Evolutionary conservation across 1,140 invertebrate species (phyloP).

Genomic region (Saccostrea cuccullata): DNA sequence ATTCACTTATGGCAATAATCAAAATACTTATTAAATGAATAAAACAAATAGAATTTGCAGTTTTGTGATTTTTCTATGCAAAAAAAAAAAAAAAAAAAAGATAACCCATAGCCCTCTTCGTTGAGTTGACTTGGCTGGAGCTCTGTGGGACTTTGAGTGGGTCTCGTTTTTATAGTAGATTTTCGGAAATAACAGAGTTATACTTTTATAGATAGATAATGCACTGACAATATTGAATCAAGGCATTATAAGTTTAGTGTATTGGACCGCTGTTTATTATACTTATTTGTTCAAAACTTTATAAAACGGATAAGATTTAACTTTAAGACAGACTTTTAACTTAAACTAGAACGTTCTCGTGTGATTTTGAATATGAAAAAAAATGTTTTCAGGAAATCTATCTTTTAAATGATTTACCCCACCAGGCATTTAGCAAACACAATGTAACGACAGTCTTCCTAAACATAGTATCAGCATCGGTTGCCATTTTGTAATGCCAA

Average conservation of each 20-base stretch:
- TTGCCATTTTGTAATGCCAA: background rate
- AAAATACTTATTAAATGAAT: background rate
- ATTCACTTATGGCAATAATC: too few species aligned
- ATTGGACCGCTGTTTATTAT: background rate
- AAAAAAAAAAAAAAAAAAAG: background rate
- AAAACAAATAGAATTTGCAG: background rate
- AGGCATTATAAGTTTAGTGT: background rate
- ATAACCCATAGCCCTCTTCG: background rate
- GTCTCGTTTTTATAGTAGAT: background rate
- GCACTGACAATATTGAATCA: background rate
- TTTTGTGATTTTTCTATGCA: background rate
- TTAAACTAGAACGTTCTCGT: background rate
- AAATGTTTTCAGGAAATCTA: background rate
- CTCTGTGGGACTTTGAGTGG: background rate
- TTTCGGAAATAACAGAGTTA: background rate
- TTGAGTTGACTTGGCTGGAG: background rate
- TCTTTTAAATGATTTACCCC: background rate
- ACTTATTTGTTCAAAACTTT: background rate
- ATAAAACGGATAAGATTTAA: background rate
- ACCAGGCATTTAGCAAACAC: background rate
- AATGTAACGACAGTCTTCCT: background rate
- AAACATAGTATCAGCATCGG: background rate
- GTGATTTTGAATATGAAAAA: background rate
- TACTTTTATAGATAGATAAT: slow-evolving; percentile 12
- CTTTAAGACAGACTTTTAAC: background rate